These are phyloP conservation scores for Zhuqinia jingwanae DNA, from an alignment of 2,888 invertebrate species.

Conservation along the genomic window DNA sequence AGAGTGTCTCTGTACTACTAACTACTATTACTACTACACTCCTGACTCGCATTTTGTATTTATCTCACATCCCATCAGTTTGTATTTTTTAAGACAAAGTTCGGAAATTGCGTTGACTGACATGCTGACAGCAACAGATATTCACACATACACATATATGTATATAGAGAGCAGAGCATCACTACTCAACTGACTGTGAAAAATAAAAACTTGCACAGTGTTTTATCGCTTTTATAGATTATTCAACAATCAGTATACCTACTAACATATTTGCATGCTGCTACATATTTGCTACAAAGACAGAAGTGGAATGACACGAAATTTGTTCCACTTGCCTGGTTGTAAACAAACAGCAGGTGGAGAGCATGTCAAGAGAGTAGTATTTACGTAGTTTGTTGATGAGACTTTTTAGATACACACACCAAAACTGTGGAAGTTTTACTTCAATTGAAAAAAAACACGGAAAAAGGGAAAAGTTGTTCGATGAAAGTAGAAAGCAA, in stretches of 20 bases:
- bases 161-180: too few relatives aligned
- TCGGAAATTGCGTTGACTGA: conserved; percentile 31
- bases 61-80: neutral
- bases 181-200: neutral
- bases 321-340: conserved; percentile 34
- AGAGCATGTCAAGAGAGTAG: conserved; percentile 36
- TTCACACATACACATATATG: too few relatives aligned
- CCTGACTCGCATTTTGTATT: neutral
- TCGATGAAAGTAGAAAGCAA: neutral
- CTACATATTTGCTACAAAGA: neutral
- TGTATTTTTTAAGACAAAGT: conserved; percentile 2
- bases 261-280: conserved; percentile 27
- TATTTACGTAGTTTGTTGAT: neutral
- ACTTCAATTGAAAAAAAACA: conserved; percentile 13
- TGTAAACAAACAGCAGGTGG: conserved; percentile 46
- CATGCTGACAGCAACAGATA: conserved; percentile 17
- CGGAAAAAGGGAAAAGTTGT: conserved; percentile 27
- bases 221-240: neutral
- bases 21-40: conserved; percentile 6
- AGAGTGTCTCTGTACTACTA: too few relatives aligned
- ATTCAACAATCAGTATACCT: neutral
- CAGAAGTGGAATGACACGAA: conserved; percentile 11
- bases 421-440: conserved; percentile 15
- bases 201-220: too few relatives aligned
- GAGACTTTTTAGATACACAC: neutral